These are phyloP conservation scores for Maconellicoccus hirsutus DNA, from an alignment of 1,140 invertebrate species.

Conservation along the genomic window DNA sequence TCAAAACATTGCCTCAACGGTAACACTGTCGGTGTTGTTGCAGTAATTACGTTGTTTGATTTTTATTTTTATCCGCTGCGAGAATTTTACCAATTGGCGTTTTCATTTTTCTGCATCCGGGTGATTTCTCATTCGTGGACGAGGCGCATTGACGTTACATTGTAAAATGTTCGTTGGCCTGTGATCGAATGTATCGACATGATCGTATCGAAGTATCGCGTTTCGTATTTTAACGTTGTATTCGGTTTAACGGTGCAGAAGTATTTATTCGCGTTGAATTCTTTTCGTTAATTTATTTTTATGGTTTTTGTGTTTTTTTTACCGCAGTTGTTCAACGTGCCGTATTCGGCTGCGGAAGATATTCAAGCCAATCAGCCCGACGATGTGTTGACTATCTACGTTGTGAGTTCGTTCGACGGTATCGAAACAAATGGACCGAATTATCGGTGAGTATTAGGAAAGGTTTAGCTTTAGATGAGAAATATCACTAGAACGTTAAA, in stretches of 20 bases:
- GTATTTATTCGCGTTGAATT: slow-evolving; percentile 12
- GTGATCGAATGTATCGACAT: not conserved
- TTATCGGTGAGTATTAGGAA: not conserved
- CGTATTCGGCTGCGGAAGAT: not conserved
- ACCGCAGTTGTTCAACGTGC: slow-evolving; percentile 8
- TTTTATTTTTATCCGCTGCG: slow-evolving; percentile 8
- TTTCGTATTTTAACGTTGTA: not conserved
- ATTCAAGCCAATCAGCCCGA: not conserved
- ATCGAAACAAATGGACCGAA: not conserved
- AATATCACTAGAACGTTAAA: too few relatives aligned
- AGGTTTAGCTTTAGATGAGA: too few relatives aligned
- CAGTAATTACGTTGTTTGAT: slow-evolving; percentile 10
- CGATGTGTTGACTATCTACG: not conserved
- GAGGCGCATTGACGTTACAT: not conserved
- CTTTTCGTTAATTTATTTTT: slow-evolving; percentile 14
- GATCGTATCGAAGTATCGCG: not conserved
- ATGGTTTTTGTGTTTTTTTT: slow-evolving; percentile 16
- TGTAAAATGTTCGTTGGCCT: not conserved
- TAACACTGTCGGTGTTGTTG: not conserved
- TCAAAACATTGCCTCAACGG: too few relatives aligned
- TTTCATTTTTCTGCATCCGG: not conserved
- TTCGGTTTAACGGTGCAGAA: not conserved
- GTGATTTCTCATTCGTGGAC: too few relatives aligned
- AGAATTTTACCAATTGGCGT: not conserved
- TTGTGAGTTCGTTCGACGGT: not conserved